phyloP scores from a whole-genome alignment of 2,797 vertebrate genomes.

The Catamblyrhynchus diadema region DNA sequence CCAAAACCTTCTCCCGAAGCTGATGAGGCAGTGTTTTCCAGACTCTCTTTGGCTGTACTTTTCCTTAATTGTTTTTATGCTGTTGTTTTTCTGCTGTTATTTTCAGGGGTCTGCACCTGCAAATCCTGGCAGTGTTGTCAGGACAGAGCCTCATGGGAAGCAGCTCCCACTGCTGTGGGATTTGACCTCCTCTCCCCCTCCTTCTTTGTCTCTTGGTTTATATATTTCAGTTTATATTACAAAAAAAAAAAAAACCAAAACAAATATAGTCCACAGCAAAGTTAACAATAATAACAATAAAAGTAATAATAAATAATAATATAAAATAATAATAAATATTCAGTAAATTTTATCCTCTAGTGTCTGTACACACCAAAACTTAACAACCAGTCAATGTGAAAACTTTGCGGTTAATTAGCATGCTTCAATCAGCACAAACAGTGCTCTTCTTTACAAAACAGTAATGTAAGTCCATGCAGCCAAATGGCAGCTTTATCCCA shows the following conservation, averaged over 20 bases:
- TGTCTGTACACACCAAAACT: background rate
- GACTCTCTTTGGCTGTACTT: slow-evolving; percentile 21
- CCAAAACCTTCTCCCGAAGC: background rate
- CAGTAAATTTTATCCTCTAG: background rate
- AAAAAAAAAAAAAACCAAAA: too few relatives aligned
- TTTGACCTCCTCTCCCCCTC: background rate
- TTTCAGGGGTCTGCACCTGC: slow-evolving; percentile 54
- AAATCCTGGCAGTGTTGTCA: slow-evolving; percentile 10
- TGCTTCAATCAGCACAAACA: background rate
- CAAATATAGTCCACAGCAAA: background rate
- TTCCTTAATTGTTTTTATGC: slow-evolving; percentile 27
- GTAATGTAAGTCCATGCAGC: background rate
- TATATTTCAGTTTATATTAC: background rate
- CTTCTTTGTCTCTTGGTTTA: slow-evolving; percentile 7
- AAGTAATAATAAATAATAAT: background rate
- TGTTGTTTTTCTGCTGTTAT: slow-evolving; percentile 46
- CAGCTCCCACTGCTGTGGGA: background rate
- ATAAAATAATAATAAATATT: background rate
- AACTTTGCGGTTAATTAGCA: background rate
- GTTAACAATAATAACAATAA: background rate
- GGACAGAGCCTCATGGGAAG: background rate
- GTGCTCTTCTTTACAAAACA: background rate
- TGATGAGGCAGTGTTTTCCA: slow-evolving; percentile 48
- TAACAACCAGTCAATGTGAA: background rate
- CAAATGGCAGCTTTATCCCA: background rate